Evolutionary conservation across 2,888 invertebrate species (phyloP).

Genomic region (Bombylius major): DNA sequence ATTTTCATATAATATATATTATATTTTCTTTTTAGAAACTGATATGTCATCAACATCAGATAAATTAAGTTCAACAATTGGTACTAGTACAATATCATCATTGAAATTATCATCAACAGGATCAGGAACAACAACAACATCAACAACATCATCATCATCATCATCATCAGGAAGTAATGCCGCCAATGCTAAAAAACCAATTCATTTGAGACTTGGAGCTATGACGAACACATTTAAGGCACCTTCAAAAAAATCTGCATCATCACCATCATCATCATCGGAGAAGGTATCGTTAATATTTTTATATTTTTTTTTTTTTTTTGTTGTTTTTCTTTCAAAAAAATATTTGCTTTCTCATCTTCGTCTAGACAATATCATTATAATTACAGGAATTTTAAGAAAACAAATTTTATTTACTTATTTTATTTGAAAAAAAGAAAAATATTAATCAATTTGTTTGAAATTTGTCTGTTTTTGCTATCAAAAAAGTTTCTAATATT

Average conservation of each 20-base stretch:
- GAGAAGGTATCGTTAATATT: constrained; percentile 13
- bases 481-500: no score
- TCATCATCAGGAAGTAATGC: constrained; percentile 1
- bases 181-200: constrained; percentile 13
- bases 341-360: constrained; percentile 14
- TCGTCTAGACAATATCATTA: constrained; percentile 10
- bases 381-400: neutral
- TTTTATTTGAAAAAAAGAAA: no score
- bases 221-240: constrained; percentile 15
- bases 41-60: neutral
- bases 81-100: neutral
- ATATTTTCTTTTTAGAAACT: neutral
- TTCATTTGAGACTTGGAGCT: constrained; percentile 16
- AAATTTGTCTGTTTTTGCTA: no score
- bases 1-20: no score
- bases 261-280: neutral
- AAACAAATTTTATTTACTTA: no score
- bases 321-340: neutral
- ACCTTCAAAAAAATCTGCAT: constrained; percentile 8
- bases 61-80: neutral
- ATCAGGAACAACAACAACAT: neutral
- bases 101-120: neutral
- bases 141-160: neutral
- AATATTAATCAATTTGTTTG: no score
- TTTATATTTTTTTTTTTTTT: neutral